Percentiles rank a stretch among this genome's conserved stretches.
Evolutionary conservation across 2,888 invertebrate genomes (phyloP).

Genomic region (Camponotus fellah): DNA sequence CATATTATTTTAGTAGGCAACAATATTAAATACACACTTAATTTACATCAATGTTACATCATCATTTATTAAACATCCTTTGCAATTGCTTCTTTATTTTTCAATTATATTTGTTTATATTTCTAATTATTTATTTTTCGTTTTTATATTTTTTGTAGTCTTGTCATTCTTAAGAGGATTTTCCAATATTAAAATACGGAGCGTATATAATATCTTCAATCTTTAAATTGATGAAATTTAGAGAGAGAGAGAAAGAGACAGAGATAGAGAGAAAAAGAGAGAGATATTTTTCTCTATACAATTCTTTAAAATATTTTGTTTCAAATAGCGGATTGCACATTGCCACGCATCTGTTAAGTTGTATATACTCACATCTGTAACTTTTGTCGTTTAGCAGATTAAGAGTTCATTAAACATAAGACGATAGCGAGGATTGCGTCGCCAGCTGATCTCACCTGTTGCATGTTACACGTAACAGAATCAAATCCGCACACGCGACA

Average conservation of each 20-base stretch:
- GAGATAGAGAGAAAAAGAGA: background rate
- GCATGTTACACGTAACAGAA: conserved; percentile 30
- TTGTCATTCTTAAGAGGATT: background rate
- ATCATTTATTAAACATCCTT: background rate
- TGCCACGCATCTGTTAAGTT: background rate
- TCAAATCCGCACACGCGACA: conserved; percentile 5
- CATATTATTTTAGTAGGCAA: background rate
- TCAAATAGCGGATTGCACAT: background rate
- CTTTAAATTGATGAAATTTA: background rate
- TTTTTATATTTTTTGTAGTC: background rate
- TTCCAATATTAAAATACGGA: background rate
- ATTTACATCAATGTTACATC: background rate
- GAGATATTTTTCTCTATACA: background rate
- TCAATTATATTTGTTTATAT: background rate
- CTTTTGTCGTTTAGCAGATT: conserved; percentile 18
- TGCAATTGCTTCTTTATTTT: background rate
- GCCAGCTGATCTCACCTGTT: conserved; percentile 52
- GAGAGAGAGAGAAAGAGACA: background rate
- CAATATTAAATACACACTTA: background rate
- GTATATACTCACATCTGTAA: background rate
- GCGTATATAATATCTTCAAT: background rate
- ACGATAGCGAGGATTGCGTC: conserved; percentile 23
- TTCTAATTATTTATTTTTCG: background rate
- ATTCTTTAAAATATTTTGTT: background rate
- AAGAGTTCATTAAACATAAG: conserved; percentile 27